phyloP scores from a whole-genome alignment of 92 coral and sea anemone species.

The Hydrozoanthus gracilis region DNA sequence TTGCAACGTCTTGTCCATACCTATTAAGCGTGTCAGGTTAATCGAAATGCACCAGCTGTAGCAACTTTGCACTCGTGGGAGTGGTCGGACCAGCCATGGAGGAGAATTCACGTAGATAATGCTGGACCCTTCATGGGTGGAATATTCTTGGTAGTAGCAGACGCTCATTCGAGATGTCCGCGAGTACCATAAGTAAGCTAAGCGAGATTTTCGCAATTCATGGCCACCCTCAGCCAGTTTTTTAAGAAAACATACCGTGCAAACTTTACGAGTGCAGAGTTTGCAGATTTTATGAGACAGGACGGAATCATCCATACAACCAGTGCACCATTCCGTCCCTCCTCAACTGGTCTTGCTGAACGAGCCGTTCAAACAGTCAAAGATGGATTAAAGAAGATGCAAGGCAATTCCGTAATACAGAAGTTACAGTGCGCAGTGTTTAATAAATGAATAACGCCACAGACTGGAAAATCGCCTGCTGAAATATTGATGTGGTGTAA shows the following conservation, averaged over 20 bases:
- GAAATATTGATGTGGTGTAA: background rate
- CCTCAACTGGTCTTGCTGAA: too few species aligned
- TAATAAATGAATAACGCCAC: too few species aligned
- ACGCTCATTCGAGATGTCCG: background rate
- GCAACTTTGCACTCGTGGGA: background rate
- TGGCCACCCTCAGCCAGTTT: too few species aligned
- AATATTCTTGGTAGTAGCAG: background rate
- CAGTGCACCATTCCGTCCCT: too few species aligned
- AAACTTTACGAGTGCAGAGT: background rate
- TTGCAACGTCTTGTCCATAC: too few species aligned
- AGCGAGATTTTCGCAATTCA: background rate
- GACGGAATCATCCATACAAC: too few species aligned
- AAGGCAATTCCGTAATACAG: too few species aligned
- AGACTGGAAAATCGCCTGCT: slow-evolving; percentile 11
- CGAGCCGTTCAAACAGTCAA: too few species aligned
- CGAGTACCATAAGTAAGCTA: background rate
- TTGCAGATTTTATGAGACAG: too few species aligned
- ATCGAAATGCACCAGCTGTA: background rate
- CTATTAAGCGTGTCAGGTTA: background rate
- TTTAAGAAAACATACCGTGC: background rate
- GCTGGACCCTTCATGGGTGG: too few species aligned
- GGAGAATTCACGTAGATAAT: too few species aligned
- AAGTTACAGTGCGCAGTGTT: background rate
- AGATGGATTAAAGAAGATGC: background rate
- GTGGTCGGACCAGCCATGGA: background rate